Evolutionary conservation across 2,888 invertebrate genomes (phyloP).

Genomic region (Tenthredo notha): DNA sequence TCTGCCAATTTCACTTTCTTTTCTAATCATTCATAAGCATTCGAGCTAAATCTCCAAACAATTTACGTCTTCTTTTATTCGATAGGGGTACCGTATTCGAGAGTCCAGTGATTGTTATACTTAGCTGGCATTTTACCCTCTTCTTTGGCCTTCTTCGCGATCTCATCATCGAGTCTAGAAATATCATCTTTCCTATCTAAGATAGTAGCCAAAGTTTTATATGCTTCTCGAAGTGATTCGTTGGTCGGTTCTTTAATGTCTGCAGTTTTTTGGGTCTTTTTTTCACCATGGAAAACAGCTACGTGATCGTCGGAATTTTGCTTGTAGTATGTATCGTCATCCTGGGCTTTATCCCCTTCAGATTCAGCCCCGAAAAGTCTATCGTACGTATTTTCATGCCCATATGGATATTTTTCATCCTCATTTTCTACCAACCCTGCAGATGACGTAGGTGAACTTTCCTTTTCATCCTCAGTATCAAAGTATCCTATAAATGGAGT

Average conservation of each 20-base stretch:
- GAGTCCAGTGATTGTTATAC: slow-evolving; percentile 80
- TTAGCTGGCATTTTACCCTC: slow-evolving; percentile 79
- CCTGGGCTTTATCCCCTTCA: slow-evolving; percentile 4
- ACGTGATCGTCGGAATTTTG: slow-evolving; percentile 9
- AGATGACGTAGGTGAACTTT: background rate
- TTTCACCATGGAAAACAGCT: background rate
- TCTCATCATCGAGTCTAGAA: slow-evolving; percentile 72
- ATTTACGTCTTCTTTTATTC: slow-evolving; percentile 50
- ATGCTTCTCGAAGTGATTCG: slow-evolving; percentile 46
- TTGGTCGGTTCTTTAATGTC: slow-evolving; percentile 52
- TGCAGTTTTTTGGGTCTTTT: slow-evolving; percentile 45
- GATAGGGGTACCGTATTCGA: slow-evolving; percentile 80
- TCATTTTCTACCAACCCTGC: background rate
- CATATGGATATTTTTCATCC: slow-evolving; percentile 31
- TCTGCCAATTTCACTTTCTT: background rate
- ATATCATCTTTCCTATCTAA: slow-evolving; percentile 61
- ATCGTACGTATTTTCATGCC: slow-evolving; percentile 40
- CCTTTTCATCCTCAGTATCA: slow-evolving; percentile 30
- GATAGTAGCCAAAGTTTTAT: slow-evolving; percentile 61
- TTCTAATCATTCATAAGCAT: background rate
- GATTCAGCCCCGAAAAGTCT: slow-evolving; percentile 25
- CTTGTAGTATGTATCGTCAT: background rate
- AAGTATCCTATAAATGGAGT: slow-evolving; percentile 19
- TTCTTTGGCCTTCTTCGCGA: slow-evolving; percentile 77
- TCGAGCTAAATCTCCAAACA: background rate